phyloP scores from a whole-genome alignment of 2,888 invertebrate genomes.

The Desoria tigrina region DNA sequence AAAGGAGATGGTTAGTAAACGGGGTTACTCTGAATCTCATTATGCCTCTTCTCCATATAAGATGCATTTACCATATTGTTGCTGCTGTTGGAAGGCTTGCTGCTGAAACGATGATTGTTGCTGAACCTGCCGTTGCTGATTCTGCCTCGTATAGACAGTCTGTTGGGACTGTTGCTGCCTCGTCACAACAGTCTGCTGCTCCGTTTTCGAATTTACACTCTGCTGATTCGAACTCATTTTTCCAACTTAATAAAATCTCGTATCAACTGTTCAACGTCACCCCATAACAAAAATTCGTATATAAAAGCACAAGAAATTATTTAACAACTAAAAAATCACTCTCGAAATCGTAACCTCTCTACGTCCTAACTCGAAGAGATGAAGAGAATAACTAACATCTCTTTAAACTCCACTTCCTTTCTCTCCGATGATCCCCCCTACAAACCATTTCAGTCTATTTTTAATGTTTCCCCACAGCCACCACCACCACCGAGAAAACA shows the following conservation, averaged over 20 bases:
- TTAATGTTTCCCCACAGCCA: too few relatives aligned
- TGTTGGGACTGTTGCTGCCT: conserved; percentile 55
- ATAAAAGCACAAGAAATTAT: background rate
- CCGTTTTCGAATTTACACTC: background rate
- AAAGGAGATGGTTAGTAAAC: background rate
- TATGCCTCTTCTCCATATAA: too few relatives aligned
- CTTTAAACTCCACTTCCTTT: too few relatives aligned
- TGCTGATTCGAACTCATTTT: background rate
- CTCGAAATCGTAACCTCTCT: background rate
- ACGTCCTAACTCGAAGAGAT: conserved; percentile 19
- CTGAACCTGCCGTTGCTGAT: conserved; percentile 12
- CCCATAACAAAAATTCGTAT: conserved; percentile 10
- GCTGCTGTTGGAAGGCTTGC: conserved; percentile 17
- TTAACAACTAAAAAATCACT: background rate
- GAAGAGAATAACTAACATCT: conserved; percentile 18
- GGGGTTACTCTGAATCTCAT: too few relatives aligned
- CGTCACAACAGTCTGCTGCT: background rate
- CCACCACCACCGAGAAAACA: too few relatives aligned
- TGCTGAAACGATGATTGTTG: conserved; percentile 7
- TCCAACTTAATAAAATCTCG: background rate
- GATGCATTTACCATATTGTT: conserved; percentile 15
- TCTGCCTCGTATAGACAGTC: conserved; percentile 64
- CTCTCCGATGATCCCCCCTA: too few relatives aligned
- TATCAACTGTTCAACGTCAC: background rate
- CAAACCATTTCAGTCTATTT: too few relatives aligned